These are phyloP conservation scores for Epinephelus fuscoguttatus DNA, from an alignment of 2,113 vertebrate species.

Conservation along the genomic window DNA sequence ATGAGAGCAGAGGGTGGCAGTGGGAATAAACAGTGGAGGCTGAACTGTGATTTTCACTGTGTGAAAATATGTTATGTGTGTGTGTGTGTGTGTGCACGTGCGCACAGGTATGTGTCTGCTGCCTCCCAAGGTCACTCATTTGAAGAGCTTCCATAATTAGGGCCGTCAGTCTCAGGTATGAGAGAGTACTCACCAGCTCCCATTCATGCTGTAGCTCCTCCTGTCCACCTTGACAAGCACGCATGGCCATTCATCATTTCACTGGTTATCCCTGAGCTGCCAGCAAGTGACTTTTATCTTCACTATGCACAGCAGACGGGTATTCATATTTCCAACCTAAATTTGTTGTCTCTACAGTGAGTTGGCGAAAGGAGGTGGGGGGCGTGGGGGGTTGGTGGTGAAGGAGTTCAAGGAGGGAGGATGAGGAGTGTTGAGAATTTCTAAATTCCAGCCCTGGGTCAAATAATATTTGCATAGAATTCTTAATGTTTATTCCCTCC, in stretches of 20 bases:
- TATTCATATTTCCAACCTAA: slow-evolving; percentile 60
- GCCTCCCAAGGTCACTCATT: slow-evolving; percentile 75
- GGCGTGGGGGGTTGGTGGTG: background rate
- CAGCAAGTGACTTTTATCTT: slow-evolving; percentile 70
- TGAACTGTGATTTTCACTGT: slow-evolving; percentile 48
- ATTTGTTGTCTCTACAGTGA: slow-evolving; percentile 38
- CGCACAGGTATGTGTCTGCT: slow-evolving; percentile 34
- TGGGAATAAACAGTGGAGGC: slow-evolving; percentile 22
- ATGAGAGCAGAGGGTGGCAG: slow-evolving; percentile 44
- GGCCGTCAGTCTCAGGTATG: slow-evolving; percentile 58
- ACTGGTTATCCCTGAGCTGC: slow-evolving; percentile 71
- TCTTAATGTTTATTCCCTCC: slow-evolving; percentile 27
- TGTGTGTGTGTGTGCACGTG: slow-evolving; percentile 15
- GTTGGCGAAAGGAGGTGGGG: slow-evolving; percentile 12
- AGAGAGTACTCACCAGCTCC: slow-evolving; percentile 55
- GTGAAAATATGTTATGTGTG: slow-evolving; percentile 32
- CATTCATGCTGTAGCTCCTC: slow-evolving; percentile 68
- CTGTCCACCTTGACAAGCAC: slow-evolving; percentile 74
- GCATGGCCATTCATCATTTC: slow-evolving; percentile 77
- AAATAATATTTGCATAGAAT: slow-evolving; percentile 42
- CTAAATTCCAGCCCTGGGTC: slow-evolving; percentile 31
- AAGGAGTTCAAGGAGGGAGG: slow-evolving; percentile 8
- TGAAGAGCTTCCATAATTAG: slow-evolving; percentile 69
- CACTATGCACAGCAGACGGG: slow-evolving; percentile 51
- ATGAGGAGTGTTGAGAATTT: background rate